A percentile compares a stretch with the other conserved stretches of the same genome.
phyloP scores from a whole-genome alignment of 2,113 vertebrate species.

The Brachyistius frenatus region DNA sequence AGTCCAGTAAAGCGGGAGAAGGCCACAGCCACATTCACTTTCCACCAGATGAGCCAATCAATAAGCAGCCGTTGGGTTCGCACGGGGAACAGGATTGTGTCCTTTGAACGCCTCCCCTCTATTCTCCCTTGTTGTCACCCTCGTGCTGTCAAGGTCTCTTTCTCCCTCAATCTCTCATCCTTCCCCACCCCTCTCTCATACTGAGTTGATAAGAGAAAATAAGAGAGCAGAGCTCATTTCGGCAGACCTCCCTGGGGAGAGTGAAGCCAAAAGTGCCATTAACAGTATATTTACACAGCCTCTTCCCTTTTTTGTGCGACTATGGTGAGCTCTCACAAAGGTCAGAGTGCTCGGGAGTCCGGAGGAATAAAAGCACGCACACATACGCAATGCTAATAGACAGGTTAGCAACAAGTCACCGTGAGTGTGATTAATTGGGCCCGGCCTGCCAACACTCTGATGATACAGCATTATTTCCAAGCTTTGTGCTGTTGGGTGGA shows the following conservation, averaged over 20 bases:
- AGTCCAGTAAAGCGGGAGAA: slow-evolving; percentile 12
- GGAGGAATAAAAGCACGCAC: slow-evolving; percentile 47
- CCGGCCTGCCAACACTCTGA: slow-evolving; percentile 44
- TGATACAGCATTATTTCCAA: slow-evolving; percentile 55
- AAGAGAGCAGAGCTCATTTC: slow-evolving; percentile 62
- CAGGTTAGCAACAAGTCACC: slow-evolving; percentile 43
- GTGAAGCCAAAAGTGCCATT: slow-evolving; percentile 69
- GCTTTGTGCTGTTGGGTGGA: slow-evolving; percentile 29
- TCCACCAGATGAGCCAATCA: slow-evolving; percentile 33
- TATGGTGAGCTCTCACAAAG: slow-evolving; percentile 58
- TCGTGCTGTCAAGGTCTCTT: slow-evolving; percentile 22
- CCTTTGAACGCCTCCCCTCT: slow-evolving; percentile 18
- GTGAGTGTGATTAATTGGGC: slow-evolving; percentile 60
- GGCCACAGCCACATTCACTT: slow-evolving; percentile 34
- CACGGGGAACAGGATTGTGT: slow-evolving; percentile 11
- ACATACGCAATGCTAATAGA: slow-evolving; percentile 43
- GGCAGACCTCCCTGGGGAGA: slow-evolving; percentile 43
- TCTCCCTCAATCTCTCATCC: slow-evolving; percentile 28
- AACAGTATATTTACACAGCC: slow-evolving; percentile 64
- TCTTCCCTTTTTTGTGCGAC: slow-evolving; percentile 29
- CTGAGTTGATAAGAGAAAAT: slow-evolving; percentile 65
- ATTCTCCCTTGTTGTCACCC: slow-evolving; percentile 6
- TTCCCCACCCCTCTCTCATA: slow-evolving; percentile 4
- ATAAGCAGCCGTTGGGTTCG: slow-evolving; percentile 42
- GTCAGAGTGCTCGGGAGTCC: slow-evolving; percentile 58